Base-by-base conservation (phyloP, 2,113 vertebrate genomes). In the Oryzias javanicus region DNA sequence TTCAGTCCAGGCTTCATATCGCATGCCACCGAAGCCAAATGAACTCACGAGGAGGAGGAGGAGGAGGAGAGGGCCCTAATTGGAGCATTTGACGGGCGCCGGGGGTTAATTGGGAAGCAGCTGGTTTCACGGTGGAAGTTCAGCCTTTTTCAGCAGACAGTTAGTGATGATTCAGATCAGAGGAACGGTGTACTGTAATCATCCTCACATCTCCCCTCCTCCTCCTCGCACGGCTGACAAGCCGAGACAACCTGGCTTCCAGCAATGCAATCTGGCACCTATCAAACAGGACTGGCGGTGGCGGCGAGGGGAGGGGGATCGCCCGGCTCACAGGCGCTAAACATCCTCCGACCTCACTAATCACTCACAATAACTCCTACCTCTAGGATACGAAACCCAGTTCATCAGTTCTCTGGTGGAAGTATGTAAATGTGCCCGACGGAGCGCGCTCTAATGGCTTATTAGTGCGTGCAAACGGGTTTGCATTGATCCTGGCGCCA, bases 401-500 rank as follows among this genome's bases (percentile, higher is more conserved):
- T 86, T 86, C 79, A 84, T 86, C 83, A 89, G 78, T 65, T 48
- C n/a, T 42, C 67, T 35, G 76, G 77, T 83, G 82, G 67, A 86
- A 87, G 81, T 88, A 88, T 91, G 87, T 90, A 92, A 89, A 90
- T 90, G 78, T 83, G 73, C 63, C 50, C 70, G 78, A 78, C 89
- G 87, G 88, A 85, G 83, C 87, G 85, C 84, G 85, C 88, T 89
- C 86, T 87, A 86, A 88, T 83, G 79, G 86, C 84, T 87, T 89
- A 89, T 89, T 91, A 86, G 82, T 84, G 74, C n/a, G 60, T 42
- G 79, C 90, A 83, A 91, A 83, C 87, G 78, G 77, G 87, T 92
- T 92, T 90, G 85, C 90, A 92, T 91, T 89, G 91, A 92, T 92
- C 88, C 83, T 60, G 47, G 42, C 50, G 86, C 79, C 86, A 84